phyloP scores from a whole-genome alignment of 2,113 vertebrate genomes.

The Pantherophis guttatus region DNA sequence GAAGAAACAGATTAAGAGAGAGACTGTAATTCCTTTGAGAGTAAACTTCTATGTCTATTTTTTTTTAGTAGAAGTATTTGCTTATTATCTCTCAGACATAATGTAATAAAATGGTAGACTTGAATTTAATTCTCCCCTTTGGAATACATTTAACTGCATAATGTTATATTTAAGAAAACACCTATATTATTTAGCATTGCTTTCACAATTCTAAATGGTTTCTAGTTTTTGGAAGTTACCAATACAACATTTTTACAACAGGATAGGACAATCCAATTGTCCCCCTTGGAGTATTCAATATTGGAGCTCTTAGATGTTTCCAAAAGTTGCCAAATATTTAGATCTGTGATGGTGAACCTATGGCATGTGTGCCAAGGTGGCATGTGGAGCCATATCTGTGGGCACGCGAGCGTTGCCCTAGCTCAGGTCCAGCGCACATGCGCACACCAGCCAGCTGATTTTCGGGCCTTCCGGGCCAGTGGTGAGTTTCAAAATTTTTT shows the following conservation, averaged over 20 bases:
- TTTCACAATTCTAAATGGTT: not conserved
- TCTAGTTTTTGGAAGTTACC: not conserved
- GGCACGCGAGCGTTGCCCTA: too few relatives aligned
- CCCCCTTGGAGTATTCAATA: not conserved
- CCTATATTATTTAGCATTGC: not conserved
- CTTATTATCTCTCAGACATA: constrained; percentile 27
- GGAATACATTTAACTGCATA: not conserved
- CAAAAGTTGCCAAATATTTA: not conserved
- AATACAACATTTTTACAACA: not conserved
- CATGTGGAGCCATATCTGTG: too few relatives aligned
- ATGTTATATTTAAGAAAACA: not conserved
- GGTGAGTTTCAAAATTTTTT: too few relatives aligned
- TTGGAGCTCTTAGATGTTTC: not conserved
- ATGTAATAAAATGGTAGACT: constrained; percentile 9
- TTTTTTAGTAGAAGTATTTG: constrained; percentile 35
- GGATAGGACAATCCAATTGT: not conserved
- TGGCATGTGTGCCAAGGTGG: too few relatives aligned
- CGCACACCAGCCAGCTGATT: too few relatives aligned
- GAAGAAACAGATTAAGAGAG: constrained; percentile 3
- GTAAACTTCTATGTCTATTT: constrained; percentile 30
- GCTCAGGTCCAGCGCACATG: too few relatives aligned
- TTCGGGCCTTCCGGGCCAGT: too few relatives aligned
- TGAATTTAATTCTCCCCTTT: not conserved
- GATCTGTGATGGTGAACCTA: not conserved
- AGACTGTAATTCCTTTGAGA: constrained; percentile 41